Evolutionary conservation across 1,140 invertebrate species (phyloP).

Genomic region (Eriosoma lanigerum): DNA sequence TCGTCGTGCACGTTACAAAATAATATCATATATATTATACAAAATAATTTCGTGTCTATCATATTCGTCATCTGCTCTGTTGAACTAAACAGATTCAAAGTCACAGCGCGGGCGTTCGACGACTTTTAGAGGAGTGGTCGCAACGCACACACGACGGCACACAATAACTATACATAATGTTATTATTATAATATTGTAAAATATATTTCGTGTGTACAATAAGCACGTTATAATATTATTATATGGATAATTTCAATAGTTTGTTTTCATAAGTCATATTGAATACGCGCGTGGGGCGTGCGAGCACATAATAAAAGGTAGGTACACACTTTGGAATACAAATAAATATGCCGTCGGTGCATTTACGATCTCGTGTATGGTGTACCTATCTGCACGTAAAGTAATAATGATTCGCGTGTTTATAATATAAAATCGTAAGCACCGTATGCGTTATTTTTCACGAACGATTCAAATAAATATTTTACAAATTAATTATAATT

Average conservation of each 20-base stretch:
- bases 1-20: not conserved
- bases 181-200: not conserved
- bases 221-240: not conserved
- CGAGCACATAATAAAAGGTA: too few relatives aligned
- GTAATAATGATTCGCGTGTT: not conserved
- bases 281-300: not conserved
- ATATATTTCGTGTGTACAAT: too few relatives aligned
- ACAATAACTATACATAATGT: not conserved
- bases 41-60: not conserved
- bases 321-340: too few relatives aligned
- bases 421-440: not conserved
- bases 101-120: not conserved
- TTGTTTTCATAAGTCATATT: not conserved
- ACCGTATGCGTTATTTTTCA: too few relatives aligned
- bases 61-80: not conserved
- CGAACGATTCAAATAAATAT: too few relatives aligned
- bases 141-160: not conserved
- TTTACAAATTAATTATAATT: too few relatives aligned
- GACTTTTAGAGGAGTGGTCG: not conserved
- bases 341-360: not conserved
- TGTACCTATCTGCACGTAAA: not conserved
- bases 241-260: slow-evolving; percentile 12
- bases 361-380: not conserved
- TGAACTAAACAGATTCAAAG: slow-evolving; percentile 4
- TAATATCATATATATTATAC: too few relatives aligned